Evolutionary conservation across 2,888 invertebrate genomes (phyloP).

Genomic region (Dolichopus griseipennis): DNA sequence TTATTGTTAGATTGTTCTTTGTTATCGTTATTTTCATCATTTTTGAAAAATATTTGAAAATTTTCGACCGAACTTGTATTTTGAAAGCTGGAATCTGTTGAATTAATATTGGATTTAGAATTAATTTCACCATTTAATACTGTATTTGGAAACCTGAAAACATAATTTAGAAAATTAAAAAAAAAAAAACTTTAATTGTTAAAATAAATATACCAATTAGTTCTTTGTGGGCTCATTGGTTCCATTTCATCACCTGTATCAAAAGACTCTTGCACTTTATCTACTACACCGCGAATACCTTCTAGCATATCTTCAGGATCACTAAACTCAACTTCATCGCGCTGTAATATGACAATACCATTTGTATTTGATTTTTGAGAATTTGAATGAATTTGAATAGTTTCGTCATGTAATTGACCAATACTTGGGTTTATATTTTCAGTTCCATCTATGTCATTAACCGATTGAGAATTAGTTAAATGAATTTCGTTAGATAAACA

Average conservation of each 20-base stretch:
- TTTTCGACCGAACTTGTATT: constrained; percentile 16
- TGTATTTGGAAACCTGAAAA: constrained; percentile 21
- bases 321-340: constrained; percentile 59
- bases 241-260: constrained; percentile 41
- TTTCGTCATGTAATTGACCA: not conserved
- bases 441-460: not conserved
- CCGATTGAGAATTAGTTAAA: not conserved
- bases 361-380: not conserved
- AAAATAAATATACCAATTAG: constrained; percentile 24
- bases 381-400: not conserved
- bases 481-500: not conserved
- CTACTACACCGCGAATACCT: constrained; percentile 70
- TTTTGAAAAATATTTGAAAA: constrained; percentile 21
- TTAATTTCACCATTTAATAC: constrained; percentile 20
- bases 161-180: not conserved
- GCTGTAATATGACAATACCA: constrained; percentile 17
- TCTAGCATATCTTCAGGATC: constrained; percentile 81
- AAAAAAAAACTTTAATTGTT: not conserved
- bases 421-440: not conserved
- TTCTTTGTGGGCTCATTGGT: constrained; percentile 34
- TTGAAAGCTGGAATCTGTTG: constrained; percentile 11
- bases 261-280: constrained; percentile 43
- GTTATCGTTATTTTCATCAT: constrained; percentile 14
- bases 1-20: constrained; percentile 20
- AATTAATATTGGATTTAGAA: constrained; percentile 13